Conservation (phyloP, 2,888 invertebrate genomes). For the Pocota personata region DNA sequence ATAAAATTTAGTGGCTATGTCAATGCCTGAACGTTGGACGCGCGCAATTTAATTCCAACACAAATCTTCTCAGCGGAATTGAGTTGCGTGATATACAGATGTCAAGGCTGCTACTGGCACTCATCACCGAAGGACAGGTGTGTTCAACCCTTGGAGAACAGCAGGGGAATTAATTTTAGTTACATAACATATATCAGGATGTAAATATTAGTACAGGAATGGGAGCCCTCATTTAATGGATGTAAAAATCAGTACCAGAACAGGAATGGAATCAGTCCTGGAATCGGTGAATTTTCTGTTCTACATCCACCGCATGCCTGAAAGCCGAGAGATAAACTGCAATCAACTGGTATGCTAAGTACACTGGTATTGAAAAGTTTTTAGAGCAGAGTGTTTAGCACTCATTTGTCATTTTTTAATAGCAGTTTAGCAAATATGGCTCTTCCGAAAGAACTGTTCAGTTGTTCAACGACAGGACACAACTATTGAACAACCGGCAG, state of each 20-base stretch:
- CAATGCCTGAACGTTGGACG: constrained; percentile 49
- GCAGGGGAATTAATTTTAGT: constrained; percentile 12
- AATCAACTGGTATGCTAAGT: constrained; percentile 23
- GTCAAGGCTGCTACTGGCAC: constrained; percentile 41
- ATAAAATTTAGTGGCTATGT: constrained; percentile 45
- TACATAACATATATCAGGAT: no score
- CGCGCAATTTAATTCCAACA: constrained; percentile 49
- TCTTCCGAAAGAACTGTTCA: no score
- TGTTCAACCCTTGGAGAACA: constrained; percentile 2
- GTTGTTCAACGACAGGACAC: no score
- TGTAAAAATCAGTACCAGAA: constrained; percentile 1
- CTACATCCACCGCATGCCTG: constrained; percentile 15
- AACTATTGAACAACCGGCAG: no score
- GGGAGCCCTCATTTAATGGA: constrained; percentile 22
- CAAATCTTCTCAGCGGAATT: constrained; percentile 56
- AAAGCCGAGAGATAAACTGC: constrained; percentile 44
- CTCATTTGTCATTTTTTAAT: no score
- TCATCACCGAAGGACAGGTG: constrained; percentile 61
- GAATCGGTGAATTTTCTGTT: constrained; percentile 17
- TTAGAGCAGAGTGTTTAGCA: no score
- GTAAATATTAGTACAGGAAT: no score
- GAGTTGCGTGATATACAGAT: constrained; percentile 60
- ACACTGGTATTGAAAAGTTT: constrained; percentile 31
- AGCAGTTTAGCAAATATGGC: no score
- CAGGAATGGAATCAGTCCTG: background rate